These are phyloP conservation scores for Neofelis nebulosa DNA, from an alignment of 2,113 vertebrate genomes.

Conservation along the genomic window DNA sequence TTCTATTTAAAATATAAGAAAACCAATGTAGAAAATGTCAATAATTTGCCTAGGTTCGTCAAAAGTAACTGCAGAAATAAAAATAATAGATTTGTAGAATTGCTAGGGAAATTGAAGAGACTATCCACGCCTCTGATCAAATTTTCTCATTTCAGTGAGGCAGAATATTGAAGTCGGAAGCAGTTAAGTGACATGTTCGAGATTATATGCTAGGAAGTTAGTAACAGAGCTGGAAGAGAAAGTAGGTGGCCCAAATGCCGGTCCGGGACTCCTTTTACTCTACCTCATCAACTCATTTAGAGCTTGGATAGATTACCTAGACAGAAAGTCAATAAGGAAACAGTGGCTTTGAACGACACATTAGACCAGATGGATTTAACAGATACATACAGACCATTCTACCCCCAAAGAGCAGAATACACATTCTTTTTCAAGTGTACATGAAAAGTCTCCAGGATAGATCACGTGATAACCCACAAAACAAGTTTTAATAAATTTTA, in stretches of 20 bases:
- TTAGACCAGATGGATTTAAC: not conserved
- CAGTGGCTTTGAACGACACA: not conserved
- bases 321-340: not conserved
- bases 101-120: not conserved
- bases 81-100: not conserved
- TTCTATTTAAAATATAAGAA: constrained; percentile 19
- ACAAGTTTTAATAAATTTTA: not conserved
- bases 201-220: not conserved
- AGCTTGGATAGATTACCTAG: not conserved
- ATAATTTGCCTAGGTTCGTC: not conserved
- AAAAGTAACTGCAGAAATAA: constrained; percentile 3
- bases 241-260: not conserved
- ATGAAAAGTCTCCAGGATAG: not conserved
- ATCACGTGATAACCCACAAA: not conserved
- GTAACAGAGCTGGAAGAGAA: not conserved
- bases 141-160: not conserved
- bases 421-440: not conserved
- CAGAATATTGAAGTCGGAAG: not conserved
- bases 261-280: not conserved
- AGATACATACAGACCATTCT: not conserved
- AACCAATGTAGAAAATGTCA: constrained; percentile 23
- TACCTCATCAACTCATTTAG: not conserved
- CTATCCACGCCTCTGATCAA: not conserved
- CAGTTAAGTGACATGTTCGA: not conserved
- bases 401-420: not conserved